Percentiles rank a stretch among this genome's conserved stretches.
phyloP scores from a whole-genome alignment of 2,797 vertebrate species.

The Diplodus sargus region DNA sequence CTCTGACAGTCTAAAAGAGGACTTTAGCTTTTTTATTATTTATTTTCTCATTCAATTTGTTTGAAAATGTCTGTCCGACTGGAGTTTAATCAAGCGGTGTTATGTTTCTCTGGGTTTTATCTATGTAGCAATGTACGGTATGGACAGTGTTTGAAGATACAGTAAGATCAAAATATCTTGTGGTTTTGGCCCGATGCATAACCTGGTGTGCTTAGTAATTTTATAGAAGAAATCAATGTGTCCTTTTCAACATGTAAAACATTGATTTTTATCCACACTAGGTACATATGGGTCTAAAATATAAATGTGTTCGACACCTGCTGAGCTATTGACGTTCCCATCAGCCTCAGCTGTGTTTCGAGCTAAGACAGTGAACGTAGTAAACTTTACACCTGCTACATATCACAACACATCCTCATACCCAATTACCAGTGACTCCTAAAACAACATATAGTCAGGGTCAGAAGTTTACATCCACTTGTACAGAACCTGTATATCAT shows the following conservation, averaged over 20 bases:
- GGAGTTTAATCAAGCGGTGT: background rate
- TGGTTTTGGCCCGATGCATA: background rate
- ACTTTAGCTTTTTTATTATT: background rate
- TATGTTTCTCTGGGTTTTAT: background rate
- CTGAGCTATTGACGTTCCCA: background rate
- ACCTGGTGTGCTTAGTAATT: background rate
- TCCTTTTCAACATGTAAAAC: background rate
- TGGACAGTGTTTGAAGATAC: background rate
- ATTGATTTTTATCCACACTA: background rate
- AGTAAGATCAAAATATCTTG: background rate
- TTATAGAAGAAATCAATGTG: background rate
- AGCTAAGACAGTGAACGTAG: background rate
- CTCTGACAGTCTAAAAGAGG: background rate
- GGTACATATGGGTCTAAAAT: background rate
- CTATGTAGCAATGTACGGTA: background rate
- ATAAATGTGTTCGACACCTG: background rate
- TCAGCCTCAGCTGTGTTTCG: background rate
- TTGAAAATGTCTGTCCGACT: background rate
- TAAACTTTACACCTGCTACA: background rate
- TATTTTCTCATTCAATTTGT: background rate
- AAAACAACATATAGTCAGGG: too few relatives aligned
- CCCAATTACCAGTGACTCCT: too few relatives aligned
- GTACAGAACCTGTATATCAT: too few relatives aligned
- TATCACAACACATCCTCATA: background rate
- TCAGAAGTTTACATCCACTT: too few relatives aligned